A percentile compares a stretch with the other conserved stretches of the same genome.
Conservation (phyloP, 2,113 vertebrate species). For the Lates calcarifer region DNA sequence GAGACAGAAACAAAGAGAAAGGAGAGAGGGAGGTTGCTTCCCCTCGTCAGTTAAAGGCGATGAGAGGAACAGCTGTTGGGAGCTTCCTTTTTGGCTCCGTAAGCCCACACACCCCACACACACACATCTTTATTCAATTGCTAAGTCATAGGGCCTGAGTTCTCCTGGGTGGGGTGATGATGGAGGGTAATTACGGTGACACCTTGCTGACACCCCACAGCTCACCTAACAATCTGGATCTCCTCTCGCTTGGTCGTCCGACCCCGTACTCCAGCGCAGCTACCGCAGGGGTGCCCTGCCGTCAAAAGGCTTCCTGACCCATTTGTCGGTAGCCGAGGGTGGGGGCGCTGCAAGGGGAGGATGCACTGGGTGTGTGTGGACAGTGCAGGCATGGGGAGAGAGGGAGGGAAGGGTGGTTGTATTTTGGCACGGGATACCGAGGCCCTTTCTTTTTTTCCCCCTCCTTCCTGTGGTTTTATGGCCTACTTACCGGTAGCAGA, state of each 20-base stretch:
- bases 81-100: slow-evolving; percentile 70
- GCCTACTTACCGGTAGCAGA: slow-evolving; percentile 76
- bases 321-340: slow-evolving; percentile 45
- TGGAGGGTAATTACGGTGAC: slow-evolving; percentile 38
- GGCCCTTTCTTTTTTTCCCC: slow-evolving; percentile 54
- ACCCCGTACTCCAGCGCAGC: slow-evolving; percentile 5
- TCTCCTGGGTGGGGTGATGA: slow-evolving; percentile 42
- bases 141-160: slow-evolving; percentile 22
- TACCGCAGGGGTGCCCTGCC: slow-evolving; percentile 5
- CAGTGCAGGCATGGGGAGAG: slow-evolving; percentile 36
- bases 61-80: slow-evolving; percentile 78
- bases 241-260: slow-evolving; percentile 1
- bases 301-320: slow-evolving; percentile 56
- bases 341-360: slow-evolving; percentile 17
- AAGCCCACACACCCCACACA: slow-evolving; percentile 31
- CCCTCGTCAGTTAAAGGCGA: slow-evolving; percentile 55
- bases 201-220: slow-evolving; percentile 20
- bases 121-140: slow-evolving; percentile 51
- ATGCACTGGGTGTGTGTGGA: slow-evolving; percentile 63
- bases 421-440: slow-evolving; percentile 62
- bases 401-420: slow-evolving; percentile 42
- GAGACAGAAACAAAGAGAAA: slow-evolving; percentile 23
- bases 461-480: slow-evolving; percentile 81
- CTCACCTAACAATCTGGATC: slow-evolving; percentile 14
- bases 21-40: slow-evolving; percentile 30